phyloP scores from a whole-genome alignment of 2,797 vertebrate genomes.

The Knipowitschia caucasica region DNA sequence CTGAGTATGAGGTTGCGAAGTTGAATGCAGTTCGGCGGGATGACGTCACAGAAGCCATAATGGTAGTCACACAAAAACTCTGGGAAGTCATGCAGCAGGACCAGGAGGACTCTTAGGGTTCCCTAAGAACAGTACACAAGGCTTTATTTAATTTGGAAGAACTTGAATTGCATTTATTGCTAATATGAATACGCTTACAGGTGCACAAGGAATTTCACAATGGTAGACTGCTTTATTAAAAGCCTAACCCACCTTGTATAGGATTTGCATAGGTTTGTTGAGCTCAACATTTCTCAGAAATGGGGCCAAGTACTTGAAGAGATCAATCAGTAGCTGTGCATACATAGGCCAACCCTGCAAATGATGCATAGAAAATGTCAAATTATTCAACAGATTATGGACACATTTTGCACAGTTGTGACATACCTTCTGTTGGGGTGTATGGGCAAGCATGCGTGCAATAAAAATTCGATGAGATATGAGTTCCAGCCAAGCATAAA shows the following conservation, averaged over 20 bases:
- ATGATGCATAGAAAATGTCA: not conserved
- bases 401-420: not conserved
- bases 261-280: conserved; percentile 99
- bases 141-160: no score
- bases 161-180: no score
- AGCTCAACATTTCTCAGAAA: conserved; percentile 99
- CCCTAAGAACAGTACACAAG: conserved; percentile 72
- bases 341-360: conserved; percentile 98
- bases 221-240: no score
- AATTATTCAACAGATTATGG: not conserved
- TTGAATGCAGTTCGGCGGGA: conserved; percentile 99
- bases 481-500: conserved; percentile 98
- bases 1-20: conserved; percentile 98
- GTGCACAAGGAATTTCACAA: no score
- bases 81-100: conserved; percentile 96
- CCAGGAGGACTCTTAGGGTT: conserved; percentile 93
- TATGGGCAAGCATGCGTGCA: conserved; percentile 98
- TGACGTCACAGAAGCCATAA: conserved; percentile 98
- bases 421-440: conserved; percentile 97
- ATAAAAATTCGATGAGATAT: conserved; percentile 99
- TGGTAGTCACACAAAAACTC: conserved; percentile 99
- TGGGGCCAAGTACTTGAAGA: conserved; percentile 98
- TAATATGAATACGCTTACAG: no score
- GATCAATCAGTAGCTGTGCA: conserved; percentile 94
- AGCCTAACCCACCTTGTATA: conserved; percentile 87